These are phyloP conservation scores for Brotogeris chrysoptera DNA, from an alignment of 2,797 vertebrate genomes.

Conservation along the genomic window DNA sequence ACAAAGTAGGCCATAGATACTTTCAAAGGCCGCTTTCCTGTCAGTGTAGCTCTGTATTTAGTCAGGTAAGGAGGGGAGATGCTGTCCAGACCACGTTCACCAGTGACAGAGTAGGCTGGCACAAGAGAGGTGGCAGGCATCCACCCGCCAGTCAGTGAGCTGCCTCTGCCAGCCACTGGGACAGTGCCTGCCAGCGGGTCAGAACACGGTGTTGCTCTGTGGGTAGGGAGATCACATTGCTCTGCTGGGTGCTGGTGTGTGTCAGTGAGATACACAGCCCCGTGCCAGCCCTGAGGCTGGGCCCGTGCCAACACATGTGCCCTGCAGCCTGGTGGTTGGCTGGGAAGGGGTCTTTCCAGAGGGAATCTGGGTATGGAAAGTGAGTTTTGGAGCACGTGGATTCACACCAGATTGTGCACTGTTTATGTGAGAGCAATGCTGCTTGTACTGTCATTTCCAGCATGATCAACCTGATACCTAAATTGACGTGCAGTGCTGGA, in stretches of 20 bases:
- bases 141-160: accelerated
- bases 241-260: not conserved
- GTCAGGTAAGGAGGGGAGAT: not conserved
- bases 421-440: not conserved
- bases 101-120: not conserved
- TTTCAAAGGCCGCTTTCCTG: constrained; percentile 13
- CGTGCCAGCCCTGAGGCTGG: accelerated
- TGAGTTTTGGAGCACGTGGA: not conserved
- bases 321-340: accelerated
- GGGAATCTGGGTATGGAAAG: not conserved
- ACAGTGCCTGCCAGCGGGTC: not conserved
- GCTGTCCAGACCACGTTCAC: not conserved
- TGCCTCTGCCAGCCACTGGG: not conserved
- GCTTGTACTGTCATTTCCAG: not conserved
- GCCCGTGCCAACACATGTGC: accelerated
- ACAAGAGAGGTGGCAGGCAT: not conserved
- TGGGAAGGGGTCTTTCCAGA: not conserved
- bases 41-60: not conserved
- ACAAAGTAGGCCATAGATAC: constrained; percentile 27
- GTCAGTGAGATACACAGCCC: not conserved
- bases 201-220: not conserved
- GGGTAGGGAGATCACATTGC: accelerated
- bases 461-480: not conserved
- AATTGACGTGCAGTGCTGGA: not conserved
- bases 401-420: not conserved